These are phyloP conservation scores for Drosophila sucinea DNA, from an alignment of 1,140 invertebrate species.

Conservation along the genomic window DNA sequence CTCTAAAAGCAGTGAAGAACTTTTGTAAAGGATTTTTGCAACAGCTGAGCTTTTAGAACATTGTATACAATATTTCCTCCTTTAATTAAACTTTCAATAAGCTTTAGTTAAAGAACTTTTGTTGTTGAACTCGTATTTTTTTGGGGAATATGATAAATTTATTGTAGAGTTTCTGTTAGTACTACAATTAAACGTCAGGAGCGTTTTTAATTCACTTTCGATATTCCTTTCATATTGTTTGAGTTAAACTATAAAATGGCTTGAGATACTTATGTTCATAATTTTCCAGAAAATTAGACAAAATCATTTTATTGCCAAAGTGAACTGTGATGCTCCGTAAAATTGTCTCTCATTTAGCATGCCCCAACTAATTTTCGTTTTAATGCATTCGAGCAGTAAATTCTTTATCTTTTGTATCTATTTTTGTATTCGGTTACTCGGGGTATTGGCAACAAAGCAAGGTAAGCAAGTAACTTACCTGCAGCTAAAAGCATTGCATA, in stretches of 20 bases:
- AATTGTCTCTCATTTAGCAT: conserved; percentile 30
- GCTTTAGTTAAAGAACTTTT: neutral
- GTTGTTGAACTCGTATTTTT: neutral
- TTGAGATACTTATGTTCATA: neutral
- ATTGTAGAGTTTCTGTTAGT: neutral
- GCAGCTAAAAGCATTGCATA: conserved; percentile 53
- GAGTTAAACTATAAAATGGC: neutral
- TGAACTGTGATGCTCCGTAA: neutral
- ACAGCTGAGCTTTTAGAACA: too few species aligned
- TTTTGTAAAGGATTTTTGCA: too few species aligned
- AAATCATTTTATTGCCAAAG: neutral
- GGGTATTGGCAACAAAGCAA: conserved; percentile 10
- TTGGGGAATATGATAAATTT: neutral
- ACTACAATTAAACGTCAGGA: neutral
- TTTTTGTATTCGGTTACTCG: conserved; percentile 22
- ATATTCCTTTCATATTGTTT: neutral
- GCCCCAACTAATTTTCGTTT: conserved; percentile 2
- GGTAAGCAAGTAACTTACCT: conserved; percentile 24
- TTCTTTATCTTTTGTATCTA: neutral
- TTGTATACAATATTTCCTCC: too few species aligned
- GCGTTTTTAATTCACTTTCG: too few species aligned
- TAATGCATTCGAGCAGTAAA: neutral
- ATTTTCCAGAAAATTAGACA: neutral
- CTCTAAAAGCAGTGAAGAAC: too few species aligned
- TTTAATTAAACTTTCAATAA: neutral